A percentile compares a stretch with the other conserved stretches of the same genome.
phyloP scores from a whole-genome alignment of 2,113 vertebrate genomes.

The Erpornis zantholeuca region DNA sequence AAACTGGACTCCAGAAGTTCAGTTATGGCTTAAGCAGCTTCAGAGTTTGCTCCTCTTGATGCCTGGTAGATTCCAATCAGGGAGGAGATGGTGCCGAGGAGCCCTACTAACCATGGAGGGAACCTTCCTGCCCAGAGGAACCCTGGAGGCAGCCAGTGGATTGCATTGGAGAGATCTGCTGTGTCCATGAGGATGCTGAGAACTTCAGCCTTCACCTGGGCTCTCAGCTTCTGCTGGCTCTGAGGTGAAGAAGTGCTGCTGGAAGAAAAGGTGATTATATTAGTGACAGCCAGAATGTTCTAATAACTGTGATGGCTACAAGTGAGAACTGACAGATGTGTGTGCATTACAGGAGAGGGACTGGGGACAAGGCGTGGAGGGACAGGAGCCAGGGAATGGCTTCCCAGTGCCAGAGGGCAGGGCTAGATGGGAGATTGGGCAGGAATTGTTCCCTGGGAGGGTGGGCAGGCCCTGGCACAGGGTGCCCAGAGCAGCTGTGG shows the following conservation, averaged over 20 bases:
- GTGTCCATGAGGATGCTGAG: constrained; percentile 75
- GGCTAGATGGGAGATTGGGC: fast-evolving
- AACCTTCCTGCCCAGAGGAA: constrained; percentile 89
- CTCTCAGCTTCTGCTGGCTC: background rate
- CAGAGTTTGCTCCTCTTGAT: constrained; percentile 2
- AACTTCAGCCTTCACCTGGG: constrained; percentile 66
- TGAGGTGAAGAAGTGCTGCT: background rate
- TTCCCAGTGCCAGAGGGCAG: background rate
- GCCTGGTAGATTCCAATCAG: constrained; percentile 83
- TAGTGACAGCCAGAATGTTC: background rate
- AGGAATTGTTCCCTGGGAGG: background rate
- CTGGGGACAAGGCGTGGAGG: background rate
- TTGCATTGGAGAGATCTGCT: constrained; percentile 85
- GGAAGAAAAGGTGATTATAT: background rate
- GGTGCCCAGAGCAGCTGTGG: background rate
- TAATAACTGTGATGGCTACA: background rate
- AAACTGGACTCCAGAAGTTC: background rate
- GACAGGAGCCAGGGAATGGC: background rate
- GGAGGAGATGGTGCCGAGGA: constrained; percentile 90
- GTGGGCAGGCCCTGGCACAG: background rate
- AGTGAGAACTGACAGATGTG: background rate
- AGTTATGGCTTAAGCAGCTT: background rate
- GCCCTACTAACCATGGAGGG: constrained; percentile 89
- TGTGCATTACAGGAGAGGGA: background rate
- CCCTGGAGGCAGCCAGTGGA: constrained; percentile 93